A percentile compares a stretch with the other conserved stretches of the same genome.
Conservation (phyloP, 2,113 vertebrate genomes). For the Oriolus oriolus region DNA sequence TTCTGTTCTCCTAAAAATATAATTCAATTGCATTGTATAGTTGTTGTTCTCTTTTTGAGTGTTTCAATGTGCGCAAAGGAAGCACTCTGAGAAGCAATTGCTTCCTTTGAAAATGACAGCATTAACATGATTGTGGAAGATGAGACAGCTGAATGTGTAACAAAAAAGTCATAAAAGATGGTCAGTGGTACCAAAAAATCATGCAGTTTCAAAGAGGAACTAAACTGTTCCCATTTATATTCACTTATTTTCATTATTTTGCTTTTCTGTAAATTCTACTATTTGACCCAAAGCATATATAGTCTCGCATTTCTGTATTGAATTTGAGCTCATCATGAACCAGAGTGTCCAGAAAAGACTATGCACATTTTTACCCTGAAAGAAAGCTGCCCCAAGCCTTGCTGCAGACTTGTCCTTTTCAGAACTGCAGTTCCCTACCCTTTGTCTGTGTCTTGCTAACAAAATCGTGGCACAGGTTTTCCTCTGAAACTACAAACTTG, state of each 20-base stretch:
- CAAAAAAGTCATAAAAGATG: not conserved
- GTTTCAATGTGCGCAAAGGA: not conserved
- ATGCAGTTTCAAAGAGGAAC: not conserved
- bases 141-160: not conserved
- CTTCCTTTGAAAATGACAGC: not conserved
- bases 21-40: not conserved
- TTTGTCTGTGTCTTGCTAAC: not conserved
- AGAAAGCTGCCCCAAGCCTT: not conserved
- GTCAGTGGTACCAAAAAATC: not conserved
- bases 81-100: not conserved
- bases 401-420: not conserved
- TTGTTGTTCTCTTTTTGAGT: not conserved
- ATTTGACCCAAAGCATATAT: not conserved
- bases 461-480: fast-evolving
- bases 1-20: not conserved
- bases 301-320: not conserved
- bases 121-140: not conserved
- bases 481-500: not conserved
- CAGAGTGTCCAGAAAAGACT: not conserved
- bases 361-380: not conserved
- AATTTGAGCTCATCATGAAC: not conserved
- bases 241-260: not conserved
- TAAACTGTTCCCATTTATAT: not conserved
- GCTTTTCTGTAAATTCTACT: not conserved
- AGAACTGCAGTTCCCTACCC: not conserved